Evolutionary conservation across 1,140 invertebrate species (phyloP).

Genomic region (Pectinophora gossypiella): DNA sequence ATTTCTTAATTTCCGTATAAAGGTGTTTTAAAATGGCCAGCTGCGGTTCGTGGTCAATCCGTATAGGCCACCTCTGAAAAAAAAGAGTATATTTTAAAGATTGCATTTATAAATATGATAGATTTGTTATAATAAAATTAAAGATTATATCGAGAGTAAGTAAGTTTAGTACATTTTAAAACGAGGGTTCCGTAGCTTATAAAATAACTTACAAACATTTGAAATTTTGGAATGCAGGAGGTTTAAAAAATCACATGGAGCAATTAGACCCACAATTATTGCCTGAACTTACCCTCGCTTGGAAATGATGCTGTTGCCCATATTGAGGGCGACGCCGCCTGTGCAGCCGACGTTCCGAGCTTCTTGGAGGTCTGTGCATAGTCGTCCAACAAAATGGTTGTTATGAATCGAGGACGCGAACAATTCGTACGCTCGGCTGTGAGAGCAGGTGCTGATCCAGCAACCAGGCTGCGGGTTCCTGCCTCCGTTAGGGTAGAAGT

Average conservation of each 20-base stretch:
- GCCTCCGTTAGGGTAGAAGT: conserved; percentile 79
- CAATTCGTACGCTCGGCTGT: conserved; percentile 70
- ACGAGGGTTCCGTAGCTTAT: too few relatives aligned
- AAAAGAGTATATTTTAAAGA: too few relatives aligned
- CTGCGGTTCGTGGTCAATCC: conserved; percentile 19
- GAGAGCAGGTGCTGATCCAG: conserved; percentile 65
- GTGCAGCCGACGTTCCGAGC: conserved; percentile 33
- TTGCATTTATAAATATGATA: too few relatives aligned
- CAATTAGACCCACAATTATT: too few relatives aligned
- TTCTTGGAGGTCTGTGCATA: conserved; percentile 42
- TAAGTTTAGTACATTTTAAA: too few relatives aligned
- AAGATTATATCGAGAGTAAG: too few relatives aligned
- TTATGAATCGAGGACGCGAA: conserved; percentile 74
- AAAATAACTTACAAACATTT: too few relatives aligned
- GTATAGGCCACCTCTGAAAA: conserved; percentile 28
- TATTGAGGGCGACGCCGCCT: conserved; percentile 32
- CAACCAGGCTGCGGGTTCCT: conserved; percentile 81
- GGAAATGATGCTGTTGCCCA: conserved; percentile 42
- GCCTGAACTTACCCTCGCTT: conserved; percentile 41
- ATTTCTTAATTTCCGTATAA: too few relatives aligned
- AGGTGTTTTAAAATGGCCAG: conserved; percentile 19
- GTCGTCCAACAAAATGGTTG: conserved; percentile 57
- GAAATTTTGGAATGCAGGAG: too few relatives aligned
- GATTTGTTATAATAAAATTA: too few relatives aligned
- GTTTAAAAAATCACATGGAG: too few relatives aligned